Evolutionary conservation across 2,888 invertebrate genomes (phyloP).

Genomic region (Apeira syringaria): DNA sequence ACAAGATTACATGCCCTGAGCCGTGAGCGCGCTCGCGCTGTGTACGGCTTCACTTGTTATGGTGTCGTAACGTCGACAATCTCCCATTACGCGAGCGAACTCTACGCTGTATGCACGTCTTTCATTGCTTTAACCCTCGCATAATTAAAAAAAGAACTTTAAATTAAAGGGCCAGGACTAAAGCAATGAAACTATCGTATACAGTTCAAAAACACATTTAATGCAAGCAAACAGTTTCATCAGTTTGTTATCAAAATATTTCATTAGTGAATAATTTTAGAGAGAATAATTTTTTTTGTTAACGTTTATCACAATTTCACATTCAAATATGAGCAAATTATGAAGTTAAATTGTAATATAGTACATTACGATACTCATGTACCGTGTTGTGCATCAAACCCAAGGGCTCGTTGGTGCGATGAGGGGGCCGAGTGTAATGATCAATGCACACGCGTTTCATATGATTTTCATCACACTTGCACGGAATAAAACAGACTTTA

Average conservation of each 20-base stretch:
- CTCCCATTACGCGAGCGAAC: conserved; percentile 9
- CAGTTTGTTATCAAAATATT: conserved; percentile 18
- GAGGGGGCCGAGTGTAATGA: too few relatives aligned
- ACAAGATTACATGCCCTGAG: conserved; percentile 20
- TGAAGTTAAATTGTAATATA: too few relatives aligned
- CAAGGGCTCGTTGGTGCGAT: too few relatives aligned
- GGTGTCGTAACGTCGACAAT: background rate
- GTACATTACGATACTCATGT: too few relatives aligned
- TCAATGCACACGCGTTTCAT: too few relatives aligned
- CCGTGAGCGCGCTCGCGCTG: background rate
- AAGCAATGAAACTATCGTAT: conserved; percentile 76
- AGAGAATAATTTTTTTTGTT: conserved; percentile 10
- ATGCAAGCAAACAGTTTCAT: conserved; percentile 53
- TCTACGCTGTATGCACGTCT: conserved; percentile 21
- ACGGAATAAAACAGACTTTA: too few relatives aligned
- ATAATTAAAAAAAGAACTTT: too few relatives aligned
- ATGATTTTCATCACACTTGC: too few relatives aligned
- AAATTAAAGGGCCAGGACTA: conserved; percentile 57
- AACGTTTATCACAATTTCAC: conserved; percentile 14
- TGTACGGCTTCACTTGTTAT: conserved; percentile 19
- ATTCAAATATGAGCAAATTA: background rate
- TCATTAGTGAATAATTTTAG: conserved; percentile 13
- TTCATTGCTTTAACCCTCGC: conserved; percentile 77
- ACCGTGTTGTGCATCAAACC: too few relatives aligned
- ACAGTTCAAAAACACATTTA: conserved; percentile 56